These are phyloP conservation scores for Frankliniella intonsa DNA, from an alignment of 2,888 invertebrate genomes.

Conservation along the genomic window DNA sequence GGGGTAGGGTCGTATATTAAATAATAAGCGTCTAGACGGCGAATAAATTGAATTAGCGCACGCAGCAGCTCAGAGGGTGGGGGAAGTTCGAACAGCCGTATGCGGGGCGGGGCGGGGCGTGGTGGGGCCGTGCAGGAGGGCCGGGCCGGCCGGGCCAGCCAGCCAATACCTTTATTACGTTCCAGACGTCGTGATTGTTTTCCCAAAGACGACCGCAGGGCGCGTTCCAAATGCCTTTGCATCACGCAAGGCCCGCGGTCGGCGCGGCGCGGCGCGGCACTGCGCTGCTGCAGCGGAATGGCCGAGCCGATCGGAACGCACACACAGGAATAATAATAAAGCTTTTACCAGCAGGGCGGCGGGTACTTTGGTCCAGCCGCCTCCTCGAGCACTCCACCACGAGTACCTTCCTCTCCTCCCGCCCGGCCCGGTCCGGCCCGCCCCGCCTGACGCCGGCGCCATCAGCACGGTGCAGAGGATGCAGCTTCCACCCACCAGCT, in stretches of 20 bases:
- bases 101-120: no score
- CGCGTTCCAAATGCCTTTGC: conserved; percentile 1
- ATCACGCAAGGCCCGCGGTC: not conserved
- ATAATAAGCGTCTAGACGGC: no score
- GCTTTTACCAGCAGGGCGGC: no score
- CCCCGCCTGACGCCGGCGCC: conserved; percentile 9
- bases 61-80: no score
- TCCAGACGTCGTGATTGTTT: conserved; percentile 10
- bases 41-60: no score
- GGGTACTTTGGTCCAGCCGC: no score
- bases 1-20: no score
- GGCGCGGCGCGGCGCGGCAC: not conserved
- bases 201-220: not conserved
- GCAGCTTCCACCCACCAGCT: not conserved
- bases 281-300: no score
- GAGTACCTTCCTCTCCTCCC: not conserved
- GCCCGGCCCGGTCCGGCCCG: not conserved
- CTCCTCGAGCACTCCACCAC: not conserved
- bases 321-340: no score
- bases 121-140: not conserved
- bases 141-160: not conserved
- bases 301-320: no score
- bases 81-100: not conserved
- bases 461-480: not conserved
- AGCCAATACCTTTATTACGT: conserved; percentile 6